These are phyloP conservation scores for Podocnemis expansa DNA, from an alignment of 2,113 vertebrate species.

Conservation along the genomic window DNA sequence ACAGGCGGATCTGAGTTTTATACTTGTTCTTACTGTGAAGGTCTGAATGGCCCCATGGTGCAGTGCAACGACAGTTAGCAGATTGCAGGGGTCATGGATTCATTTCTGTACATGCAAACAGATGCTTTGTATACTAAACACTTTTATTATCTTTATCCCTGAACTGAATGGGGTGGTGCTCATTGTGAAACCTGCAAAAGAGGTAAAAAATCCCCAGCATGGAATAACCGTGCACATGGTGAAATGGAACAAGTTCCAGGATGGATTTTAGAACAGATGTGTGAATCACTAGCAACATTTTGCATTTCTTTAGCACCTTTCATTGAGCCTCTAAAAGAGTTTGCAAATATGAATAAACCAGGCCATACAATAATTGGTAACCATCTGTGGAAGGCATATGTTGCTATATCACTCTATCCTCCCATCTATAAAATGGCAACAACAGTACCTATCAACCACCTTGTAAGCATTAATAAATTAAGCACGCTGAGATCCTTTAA, in stretches of 20 bases:
- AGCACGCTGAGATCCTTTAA: background rate
- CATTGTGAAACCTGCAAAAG: background rate
- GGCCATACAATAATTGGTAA: background rate
- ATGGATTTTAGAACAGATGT: constrained; percentile 1
- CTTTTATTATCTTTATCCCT: background rate
- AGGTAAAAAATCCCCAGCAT: background rate
- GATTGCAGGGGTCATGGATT: background rate
- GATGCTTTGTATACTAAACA: background rate
- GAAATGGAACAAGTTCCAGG: background rate
- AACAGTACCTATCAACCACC: background rate
- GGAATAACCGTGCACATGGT: background rate
- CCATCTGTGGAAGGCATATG: background rate
- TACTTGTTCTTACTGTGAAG: background rate
- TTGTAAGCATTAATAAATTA: background rate
- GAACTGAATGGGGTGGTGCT: background rate
- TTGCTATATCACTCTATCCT: background rate
- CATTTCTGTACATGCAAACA: background rate
- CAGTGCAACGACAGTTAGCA: background rate
- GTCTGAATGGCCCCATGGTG: background rate
- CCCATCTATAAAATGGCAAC: constrained; percentile 22
- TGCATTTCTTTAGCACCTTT: background rate
- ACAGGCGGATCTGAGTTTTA: background rate
- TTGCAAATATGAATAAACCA: background rate
- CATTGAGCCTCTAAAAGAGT: background rate
- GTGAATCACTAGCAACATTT: accelerated